Evolutionary conservation across 37 sponge, comb jelly and placozoan species (phyloP).

Genomic region (Chondrosia reniformis): DNA sequence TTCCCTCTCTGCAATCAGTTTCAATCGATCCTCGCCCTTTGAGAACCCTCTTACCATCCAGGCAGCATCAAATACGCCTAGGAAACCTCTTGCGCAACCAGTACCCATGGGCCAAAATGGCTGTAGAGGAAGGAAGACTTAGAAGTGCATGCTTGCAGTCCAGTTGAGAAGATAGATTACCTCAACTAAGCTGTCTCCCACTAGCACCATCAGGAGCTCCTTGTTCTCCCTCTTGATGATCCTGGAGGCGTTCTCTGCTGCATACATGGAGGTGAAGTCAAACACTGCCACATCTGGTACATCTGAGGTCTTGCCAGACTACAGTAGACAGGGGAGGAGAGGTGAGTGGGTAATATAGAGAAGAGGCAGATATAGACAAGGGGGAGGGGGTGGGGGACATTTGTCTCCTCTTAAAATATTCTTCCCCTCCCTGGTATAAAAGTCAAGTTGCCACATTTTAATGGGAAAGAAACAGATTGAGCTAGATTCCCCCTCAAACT

Average conservation of each 20-base stretch:
- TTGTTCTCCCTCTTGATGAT: conserved; percentile 59
- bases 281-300: conserved; percentile 89
- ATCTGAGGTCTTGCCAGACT: conserved; percentile 14
- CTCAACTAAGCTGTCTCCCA: conserved; percentile 92
- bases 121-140: conserved; percentile 25
- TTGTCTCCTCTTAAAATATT: too few relatives aligned
- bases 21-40: conserved; percentile 41
- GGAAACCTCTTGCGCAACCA: conserved; percentile 90
- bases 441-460: too few relatives aligned
- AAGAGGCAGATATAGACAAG: too few relatives aligned
- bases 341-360: too few relatives aligned
- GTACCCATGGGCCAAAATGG: conserved; percentile 99
- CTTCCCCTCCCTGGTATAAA: too few relatives aligned
- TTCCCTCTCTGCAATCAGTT: conserved; percentile 87
- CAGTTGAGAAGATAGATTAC: conserved; percentile 31
- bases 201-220: conserved; percentile 74
- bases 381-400: too few relatives aligned
- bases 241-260: conserved; percentile 80
- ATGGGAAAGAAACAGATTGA: too few relatives aligned
- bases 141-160: not conserved
- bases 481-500: not conserved
- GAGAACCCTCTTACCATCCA: conserved; percentile 85
- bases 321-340: not conserved
- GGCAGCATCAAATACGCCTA: conserved; percentile 89
- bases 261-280: conserved; percentile 95